Base-by-base conservation (phyloP, 2,113 vertebrate species). In the Chiloscyllium plagiosum region DNA sequence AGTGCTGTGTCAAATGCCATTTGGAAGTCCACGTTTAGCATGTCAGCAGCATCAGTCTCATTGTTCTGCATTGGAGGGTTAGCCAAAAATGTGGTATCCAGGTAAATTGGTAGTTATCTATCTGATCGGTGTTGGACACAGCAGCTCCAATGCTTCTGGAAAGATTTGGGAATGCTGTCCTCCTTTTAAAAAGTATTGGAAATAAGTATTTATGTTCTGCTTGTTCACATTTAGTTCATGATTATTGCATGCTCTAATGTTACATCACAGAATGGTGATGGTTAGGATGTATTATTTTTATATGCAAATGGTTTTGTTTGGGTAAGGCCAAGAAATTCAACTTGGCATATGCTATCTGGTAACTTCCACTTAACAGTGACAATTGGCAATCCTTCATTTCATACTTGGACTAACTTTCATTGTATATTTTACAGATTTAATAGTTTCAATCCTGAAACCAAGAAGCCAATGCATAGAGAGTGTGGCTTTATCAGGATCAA, bases 401-500 rank as follows among this genome's bases (percentile, higher is more conserved):
- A 33, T n/a, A 61, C 29, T n/a, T 12, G 15, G 52, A 61, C 24
- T 94, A 47, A 94, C 22, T 95, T 78, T 83, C 29, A 6, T 47
- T 50, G 80, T 20, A 65, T 61, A 65, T 86, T 13, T 0, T 47
- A 83, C 97, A 99, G 99, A 97, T 99, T 99, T 97, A 99, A 98
- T 5, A 98, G 99, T 96, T 99, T 98, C 97, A 98, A 99, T 20
- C 97, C 98, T 0, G 98, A 99, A 96, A 99, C 98, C 0, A 98
- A 97, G 97, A 99, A 98, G 96, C 98, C 99, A 17, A 97, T 99
- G 96, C 99, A 99, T 97, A 97, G 98, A 92, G 99, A 99, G 68
- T 98, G 98, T 68, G 99, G 99, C 3, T 99, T 99, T 96, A 99
- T 99, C 96, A 98, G 98, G 96, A 97, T 99, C 96, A 97, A 99